phyloP scores from a whole-genome alignment of 2,797 vertebrate genomes.

The Aratinga solstitialis region DNA sequence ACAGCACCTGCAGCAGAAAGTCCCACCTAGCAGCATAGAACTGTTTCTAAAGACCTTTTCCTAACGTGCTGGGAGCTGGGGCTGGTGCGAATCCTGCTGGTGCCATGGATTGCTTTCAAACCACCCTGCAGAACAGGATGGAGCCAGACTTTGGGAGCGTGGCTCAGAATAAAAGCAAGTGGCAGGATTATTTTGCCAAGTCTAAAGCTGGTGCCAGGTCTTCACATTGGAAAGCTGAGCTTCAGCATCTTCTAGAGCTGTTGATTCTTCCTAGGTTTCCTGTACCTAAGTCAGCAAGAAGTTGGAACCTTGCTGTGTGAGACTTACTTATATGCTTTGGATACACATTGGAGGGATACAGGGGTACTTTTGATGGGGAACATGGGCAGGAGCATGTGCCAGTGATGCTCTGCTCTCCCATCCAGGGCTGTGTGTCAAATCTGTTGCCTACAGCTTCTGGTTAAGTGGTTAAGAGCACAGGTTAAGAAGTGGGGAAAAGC shows the following conservation, averaged over 20 bases:
- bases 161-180: not conserved
- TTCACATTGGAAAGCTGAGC: not conserved
- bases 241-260: not conserved
- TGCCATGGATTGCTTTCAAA: not conserved
- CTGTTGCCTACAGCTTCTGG: not conserved
- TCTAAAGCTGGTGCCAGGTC: not conserved
- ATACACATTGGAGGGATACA: not conserved
- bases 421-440: not conserved
- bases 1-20: slow-evolving; percentile 53
- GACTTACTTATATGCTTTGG: not conserved
- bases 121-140: not conserved
- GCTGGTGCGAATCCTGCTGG: slow-evolving; percentile 22
- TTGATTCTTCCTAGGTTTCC: not conserved
- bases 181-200: slow-evolving; percentile 6
- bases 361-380: not conserved
- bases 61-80: not conserved
- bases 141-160: not conserved
- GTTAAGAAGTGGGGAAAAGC: not conserved
- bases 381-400: fast-evolving
- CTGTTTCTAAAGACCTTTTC: slow-evolving; percentile 53
- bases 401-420: not conserved
- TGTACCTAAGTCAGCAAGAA: not conserved
- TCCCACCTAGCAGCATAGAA: slow-evolving; percentile 33
- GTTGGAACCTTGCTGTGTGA: not conserved
- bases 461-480: not conserved